These are phyloP conservation scores for Rhinolophus sinicus DNA, from an alignment of 2,113 vertebrate species.

Conservation along the genomic window DNA sequence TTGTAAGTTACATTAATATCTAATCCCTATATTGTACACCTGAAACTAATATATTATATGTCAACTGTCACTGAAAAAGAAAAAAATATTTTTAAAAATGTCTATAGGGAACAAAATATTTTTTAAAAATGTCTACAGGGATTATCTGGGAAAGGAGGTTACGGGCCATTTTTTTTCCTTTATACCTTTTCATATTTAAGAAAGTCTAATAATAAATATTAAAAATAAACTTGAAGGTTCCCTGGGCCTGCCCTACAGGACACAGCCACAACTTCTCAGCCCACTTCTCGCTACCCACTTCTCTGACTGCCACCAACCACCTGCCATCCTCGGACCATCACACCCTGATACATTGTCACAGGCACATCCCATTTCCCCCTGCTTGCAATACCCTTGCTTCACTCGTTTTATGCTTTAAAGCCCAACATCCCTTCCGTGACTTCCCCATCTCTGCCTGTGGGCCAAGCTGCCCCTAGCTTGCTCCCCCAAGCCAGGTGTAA, in stretches of 20 bases:
- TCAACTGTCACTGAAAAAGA: too few relatives aligned
- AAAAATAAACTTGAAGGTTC: background rate
- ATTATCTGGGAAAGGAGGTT: background rate
- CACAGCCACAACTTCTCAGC: background rate
- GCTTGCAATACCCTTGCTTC: background rate
- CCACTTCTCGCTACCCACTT: background rate
- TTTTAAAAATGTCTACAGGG: background rate
- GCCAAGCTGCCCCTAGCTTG: background rate
- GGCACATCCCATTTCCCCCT: background rate
- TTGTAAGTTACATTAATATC: too few relatives aligned
- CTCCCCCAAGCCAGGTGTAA: background rate
- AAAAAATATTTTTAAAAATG: background rate
- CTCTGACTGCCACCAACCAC: background rate
- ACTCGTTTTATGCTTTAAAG: background rate
- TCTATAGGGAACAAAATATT: background rate
- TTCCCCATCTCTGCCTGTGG: background rate
- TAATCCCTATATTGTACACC: too few relatives aligned
- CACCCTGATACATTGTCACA: background rate
- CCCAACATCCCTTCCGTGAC: background rate
- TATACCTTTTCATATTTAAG: background rate
- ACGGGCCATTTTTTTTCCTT: background rate
- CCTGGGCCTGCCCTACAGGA: too few relatives aligned
- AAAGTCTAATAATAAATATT: background rate
- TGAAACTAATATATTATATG: too few relatives aligned
- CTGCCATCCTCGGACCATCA: background rate